phyloP scores from a whole-genome alignment of 53 echinoderm and acorn worm species.

The Crossaster papposus region DNA sequence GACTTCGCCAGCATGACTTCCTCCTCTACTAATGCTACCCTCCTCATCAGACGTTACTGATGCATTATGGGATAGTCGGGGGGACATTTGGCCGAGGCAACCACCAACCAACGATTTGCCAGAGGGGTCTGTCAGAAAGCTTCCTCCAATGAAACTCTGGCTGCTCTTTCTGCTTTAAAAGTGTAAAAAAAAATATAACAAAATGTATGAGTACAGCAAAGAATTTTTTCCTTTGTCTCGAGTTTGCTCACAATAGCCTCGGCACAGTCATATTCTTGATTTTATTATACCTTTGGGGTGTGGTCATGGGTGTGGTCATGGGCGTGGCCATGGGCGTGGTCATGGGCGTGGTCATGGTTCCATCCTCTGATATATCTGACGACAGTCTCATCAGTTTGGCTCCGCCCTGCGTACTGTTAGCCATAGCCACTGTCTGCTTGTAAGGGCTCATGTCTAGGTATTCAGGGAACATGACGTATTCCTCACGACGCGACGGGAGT shows the following conservation, averaged over 20 bases:
- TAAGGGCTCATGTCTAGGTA: slow-evolving; percentile 82
- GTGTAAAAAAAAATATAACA: neutral
- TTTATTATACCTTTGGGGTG: slow-evolving; percentile 5
- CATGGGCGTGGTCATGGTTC: neutral
- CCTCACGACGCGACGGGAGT: slow-evolving; percentile 82
- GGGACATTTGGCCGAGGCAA: slow-evolving; percentile 53
- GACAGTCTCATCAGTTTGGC: neutral
- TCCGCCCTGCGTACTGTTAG: slow-evolving; percentile 2
- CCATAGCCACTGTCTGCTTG: slow-evolving; percentile 56
- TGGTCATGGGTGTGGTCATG: no score
- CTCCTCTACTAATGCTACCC: neutral
- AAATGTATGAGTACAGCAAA: neutral
- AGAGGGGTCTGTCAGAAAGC: slow-evolving; percentile 59
- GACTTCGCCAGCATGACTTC: slow-evolving; percentile 8
- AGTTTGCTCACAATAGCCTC: no score
- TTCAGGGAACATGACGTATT: slow-evolving; percentile 88
- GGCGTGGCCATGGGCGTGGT: neutral
- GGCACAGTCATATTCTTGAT: no score
- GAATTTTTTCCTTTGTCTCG: no score
- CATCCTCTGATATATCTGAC: slow-evolving; percentile 20
- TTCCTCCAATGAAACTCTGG: slow-evolving; percentile 71
- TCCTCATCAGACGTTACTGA: neutral
- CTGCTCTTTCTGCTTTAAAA: slow-evolving; percentile 28
- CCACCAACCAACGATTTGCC: slow-evolving; percentile 63
- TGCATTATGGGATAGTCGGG: slow-evolving; percentile 39